Evolutionary conservation across 2,113 vertebrate species (phyloP).

Genomic region (Corydoras sp.): DNA sequence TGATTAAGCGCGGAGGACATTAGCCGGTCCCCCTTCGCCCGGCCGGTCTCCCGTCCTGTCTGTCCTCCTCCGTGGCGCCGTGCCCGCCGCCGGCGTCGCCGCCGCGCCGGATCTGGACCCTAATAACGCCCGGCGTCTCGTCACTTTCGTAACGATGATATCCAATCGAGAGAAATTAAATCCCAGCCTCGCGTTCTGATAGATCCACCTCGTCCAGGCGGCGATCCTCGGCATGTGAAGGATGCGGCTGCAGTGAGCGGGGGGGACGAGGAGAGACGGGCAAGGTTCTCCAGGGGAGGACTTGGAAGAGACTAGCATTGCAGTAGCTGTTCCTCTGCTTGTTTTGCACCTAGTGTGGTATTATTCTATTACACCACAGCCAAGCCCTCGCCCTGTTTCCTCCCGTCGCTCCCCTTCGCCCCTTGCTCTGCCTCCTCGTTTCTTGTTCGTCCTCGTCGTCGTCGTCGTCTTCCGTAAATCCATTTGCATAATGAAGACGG

Average conservation of each 20-base stretch:
- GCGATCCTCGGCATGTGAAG: slow-evolving; percentile 58
- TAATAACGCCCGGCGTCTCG: slow-evolving; percentile 56
- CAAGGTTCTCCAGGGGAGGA: slow-evolving; percentile 62
- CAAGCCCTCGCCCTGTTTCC: slow-evolving; percentile 46
- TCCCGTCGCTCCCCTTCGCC: slow-evolving; percentile 47
- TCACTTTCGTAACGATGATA: slow-evolving; percentile 62
- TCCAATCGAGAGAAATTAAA: slow-evolving; percentile 68
- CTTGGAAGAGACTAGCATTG: slow-evolving; percentile 63
- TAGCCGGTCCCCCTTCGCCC: slow-evolving; percentile 70
- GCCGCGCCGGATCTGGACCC: slow-evolving; percentile 56
- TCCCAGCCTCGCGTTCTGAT: slow-evolving; percentile 62
- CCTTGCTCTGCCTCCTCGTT: slow-evolving; percentile 58
- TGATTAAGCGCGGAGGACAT: slow-evolving; percentile 98
- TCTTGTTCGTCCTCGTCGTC: slow-evolving; percentile 60
- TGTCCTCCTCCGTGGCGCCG: slow-evolving; percentile 63
- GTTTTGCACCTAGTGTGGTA: slow-evolving; percentile 71
- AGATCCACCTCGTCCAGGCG: slow-evolving; percentile 65
- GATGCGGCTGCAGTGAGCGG: slow-evolving; percentile 55
- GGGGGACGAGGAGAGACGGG: slow-evolving; percentile 56
- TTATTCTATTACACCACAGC: slow-evolving; percentile 37
- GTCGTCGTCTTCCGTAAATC: slow-evolving; percentile 85
- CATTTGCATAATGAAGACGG: slow-evolving; percentile 88
- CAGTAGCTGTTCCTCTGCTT: slow-evolving; percentile 66
- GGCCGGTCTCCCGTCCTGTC: slow-evolving; percentile 58
- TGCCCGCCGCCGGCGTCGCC: slow-evolving; percentile 55